Evolutionary conservation across 2,113 vertebrate species (phyloP).

Genomic region (Pangasianodon hypophthalmus): DNA sequence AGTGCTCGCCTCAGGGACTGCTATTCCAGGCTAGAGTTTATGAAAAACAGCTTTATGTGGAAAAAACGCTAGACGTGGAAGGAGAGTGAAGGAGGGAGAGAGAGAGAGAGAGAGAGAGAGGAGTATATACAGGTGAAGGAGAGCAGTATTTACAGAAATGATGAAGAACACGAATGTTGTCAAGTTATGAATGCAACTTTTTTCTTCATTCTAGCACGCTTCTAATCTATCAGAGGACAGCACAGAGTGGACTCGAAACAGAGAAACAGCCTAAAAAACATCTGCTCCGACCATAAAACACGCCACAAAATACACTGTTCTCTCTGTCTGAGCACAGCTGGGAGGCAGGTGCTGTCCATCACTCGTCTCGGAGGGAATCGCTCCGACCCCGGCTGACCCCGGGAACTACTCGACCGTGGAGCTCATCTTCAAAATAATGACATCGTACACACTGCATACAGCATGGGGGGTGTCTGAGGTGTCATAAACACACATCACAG

Average conservation of each 20-base stretch:
- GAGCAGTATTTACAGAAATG: background rate
- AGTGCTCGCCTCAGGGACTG: slow-evolving; percentile 75
- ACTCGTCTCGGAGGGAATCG: slow-evolving; percentile 33
- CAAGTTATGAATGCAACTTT: background rate
- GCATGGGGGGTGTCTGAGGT: background rate
- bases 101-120: background rate
- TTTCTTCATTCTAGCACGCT: background rate
- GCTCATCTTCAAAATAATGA: background rate
- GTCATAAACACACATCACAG: background rate
- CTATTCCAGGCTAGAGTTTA: slow-evolving; percentile 80
- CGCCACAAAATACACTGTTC: background rate
- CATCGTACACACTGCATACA: background rate
- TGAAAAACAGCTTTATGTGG: slow-evolving; percentile 84
- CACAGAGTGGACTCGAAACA: background rate
- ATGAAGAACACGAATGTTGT: background rate
- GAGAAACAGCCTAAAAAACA: slow-evolving; percentile 23
- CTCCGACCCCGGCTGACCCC: slow-evolving; percentile 33
- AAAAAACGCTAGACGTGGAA: slow-evolving; percentile 68
- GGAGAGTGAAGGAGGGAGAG: slow-evolving; percentile 1
- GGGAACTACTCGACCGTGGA: background rate
- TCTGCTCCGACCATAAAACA: background rate
- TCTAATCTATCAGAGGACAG: background rate
- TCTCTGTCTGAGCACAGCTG: slow-evolving; percentile 46
- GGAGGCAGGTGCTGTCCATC: slow-evolving; percentile 49
- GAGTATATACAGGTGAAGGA: slow-evolving; percentile 4